These are phyloP conservation scores for Saguinus midas DNA, from an alignment of 2,113 vertebrate genomes.

Conservation along the genomic window DNA sequence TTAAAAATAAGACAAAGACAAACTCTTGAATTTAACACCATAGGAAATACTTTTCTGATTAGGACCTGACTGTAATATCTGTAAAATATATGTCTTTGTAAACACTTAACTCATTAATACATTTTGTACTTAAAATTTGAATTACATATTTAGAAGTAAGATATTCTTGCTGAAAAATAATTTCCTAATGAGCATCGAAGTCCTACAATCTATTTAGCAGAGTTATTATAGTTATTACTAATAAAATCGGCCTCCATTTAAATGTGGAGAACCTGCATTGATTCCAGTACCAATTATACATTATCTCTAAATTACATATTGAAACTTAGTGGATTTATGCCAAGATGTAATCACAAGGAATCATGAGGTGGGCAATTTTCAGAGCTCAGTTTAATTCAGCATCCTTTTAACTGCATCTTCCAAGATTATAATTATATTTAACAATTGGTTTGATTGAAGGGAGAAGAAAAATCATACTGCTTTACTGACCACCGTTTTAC, in stretches of 20 bases:
- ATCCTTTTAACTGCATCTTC: slow-evolving; percentile 65
- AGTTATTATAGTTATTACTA: slow-evolving; percentile 71
- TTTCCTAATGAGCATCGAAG: slow-evolving; percentile 66
- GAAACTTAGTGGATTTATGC: slow-evolving; percentile 65
- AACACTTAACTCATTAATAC: slow-evolving; percentile 53
- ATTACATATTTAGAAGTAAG: slow-evolving; percentile 58
- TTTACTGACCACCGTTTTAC: slow-evolving; percentile 12
- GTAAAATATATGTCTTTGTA: slow-evolving; percentile 34
- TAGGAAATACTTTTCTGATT: slow-evolving; percentile 35
- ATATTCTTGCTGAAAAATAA: slow-evolving; percentile 64
- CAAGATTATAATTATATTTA: slow-evolving; percentile 70
- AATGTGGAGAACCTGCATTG: slow-evolving; percentile 27
- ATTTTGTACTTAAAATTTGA: slow-evolving; percentile 50
- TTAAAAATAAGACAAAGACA: slow-evolving; percentile 9
- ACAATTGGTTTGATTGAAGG: slow-evolving; percentile 49
- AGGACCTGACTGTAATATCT: neutral
- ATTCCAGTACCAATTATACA: slow-evolving; percentile 60
- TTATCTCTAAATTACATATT: slow-evolving; percentile 71
- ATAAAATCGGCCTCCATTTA: slow-evolving; percentile 64
- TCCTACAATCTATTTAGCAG: slow-evolving; percentile 59
- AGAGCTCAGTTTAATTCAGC: slow-evolving; percentile 72
- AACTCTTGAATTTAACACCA: neutral
- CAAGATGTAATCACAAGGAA: slow-evolving; percentile 73
- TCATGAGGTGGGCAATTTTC: slow-evolving; percentile 72
- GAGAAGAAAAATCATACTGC: neutral